Evolutionary conservation across 2,113 vertebrate genomes (phyloP).

Genomic region (Burhinus oedicnemus): DNA sequence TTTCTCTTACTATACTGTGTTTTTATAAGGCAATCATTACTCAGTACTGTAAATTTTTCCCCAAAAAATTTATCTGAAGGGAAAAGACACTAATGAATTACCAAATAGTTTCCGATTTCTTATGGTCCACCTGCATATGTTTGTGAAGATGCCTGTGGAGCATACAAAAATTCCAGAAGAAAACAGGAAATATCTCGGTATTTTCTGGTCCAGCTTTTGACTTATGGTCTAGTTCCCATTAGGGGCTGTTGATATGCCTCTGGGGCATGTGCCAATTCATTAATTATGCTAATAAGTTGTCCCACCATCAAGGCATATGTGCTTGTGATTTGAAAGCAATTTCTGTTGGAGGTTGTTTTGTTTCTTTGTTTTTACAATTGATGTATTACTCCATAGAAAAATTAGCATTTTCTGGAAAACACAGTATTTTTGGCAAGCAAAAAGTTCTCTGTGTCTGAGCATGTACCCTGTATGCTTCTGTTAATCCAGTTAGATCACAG

Average conservation of each 20-base stretch:
- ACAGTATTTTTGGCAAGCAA: not conserved
- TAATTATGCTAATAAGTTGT: not conserved
- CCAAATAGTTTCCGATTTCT: not conserved
- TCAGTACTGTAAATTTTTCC: not conserved
- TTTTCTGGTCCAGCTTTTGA: not conserved
- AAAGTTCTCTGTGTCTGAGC: not conserved
- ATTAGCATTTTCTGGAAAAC: not conserved
- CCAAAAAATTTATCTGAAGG: not conserved
- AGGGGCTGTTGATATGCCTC: not conserved
- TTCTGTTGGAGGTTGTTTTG: not conserved
- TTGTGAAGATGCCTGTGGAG: not conserved
- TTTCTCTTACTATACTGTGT: not conserved
- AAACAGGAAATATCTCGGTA: not conserved
- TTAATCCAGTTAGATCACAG: not conserved
- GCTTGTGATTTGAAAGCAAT: not conserved
- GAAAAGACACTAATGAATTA: not conserved
- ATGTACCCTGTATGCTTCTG: not conserved
- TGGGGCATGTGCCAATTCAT: not conserved
- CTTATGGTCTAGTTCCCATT: not conserved
- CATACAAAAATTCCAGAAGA: not conserved
- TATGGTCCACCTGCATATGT: not conserved
- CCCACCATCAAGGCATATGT: not conserved
- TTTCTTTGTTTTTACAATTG: not conserved
- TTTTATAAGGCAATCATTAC: not conserved
- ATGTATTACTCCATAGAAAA: not conserved